Base-by-base conservation (phyloP, 1,140 invertebrate genomes). In the Diprion similis region DNA sequence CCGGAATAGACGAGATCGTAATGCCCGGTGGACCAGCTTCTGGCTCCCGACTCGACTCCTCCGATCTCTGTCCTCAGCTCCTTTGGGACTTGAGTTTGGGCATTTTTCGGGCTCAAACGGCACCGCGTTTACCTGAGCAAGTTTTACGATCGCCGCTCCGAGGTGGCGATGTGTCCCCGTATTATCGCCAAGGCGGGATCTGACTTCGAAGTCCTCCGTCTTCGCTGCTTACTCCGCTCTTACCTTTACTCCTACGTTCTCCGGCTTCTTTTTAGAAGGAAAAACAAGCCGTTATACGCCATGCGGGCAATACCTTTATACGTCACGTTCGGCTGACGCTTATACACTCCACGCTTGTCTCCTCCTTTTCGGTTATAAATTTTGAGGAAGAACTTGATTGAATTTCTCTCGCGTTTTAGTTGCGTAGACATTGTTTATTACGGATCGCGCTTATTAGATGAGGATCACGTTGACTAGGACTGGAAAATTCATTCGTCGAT, bases 61-160 rank as follows among this genome's bases (percentile, higher is more conserved):
- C 51, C 6, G 51, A 17, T 59, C 51, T 17, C 51, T 4, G 11
- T 17, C 51, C 51, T 11, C 51, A 59, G 51, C 51, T 59, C n/a
- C 51, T 8, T n/a, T 59, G 11, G 11, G 9, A 59, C 51, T 59
- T 17, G 51, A 59, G 51, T 59, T 59, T 59, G 51, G 51, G 51
- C 51, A 17, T 59, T 17, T 59, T 59, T 59, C 66, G 68, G 73
- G 78, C 79, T 84, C 87, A 87, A 87, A 87, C 84, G 84, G 75
- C 51, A 78, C 86, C 87, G 85, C 86, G 77, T 84, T 70, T 86
- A 85, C 85, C 85, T 87, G 84, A 78, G 78, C 81, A 84, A 87
- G 83, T 88, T 87, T 88, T 88, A 88, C 86, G 87, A 87, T 87
- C 86, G 84, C 86, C 86, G 85, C 82, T 84, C 72, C 86, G 83